Conservation (phyloP, 2,888 invertebrate genomes). For the Rhagium mordax region DNA sequence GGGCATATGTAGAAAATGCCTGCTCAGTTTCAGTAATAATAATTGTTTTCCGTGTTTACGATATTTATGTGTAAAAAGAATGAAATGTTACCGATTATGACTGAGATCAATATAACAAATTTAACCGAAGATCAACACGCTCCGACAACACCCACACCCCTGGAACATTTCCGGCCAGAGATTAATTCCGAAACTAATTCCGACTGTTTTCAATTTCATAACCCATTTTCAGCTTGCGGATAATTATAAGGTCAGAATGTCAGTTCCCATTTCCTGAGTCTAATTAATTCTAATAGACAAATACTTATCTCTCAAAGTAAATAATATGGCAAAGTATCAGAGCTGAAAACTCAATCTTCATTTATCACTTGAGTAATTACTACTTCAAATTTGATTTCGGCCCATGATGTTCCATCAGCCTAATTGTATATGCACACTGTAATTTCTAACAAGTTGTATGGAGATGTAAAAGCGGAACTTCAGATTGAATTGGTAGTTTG, state of each 20-base stretch:
- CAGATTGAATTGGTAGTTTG: too few relatives aligned
- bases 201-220: conserved; percentile 26
- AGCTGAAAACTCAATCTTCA: conserved; percentile 6
- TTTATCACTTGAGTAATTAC: conserved; percentile 21
- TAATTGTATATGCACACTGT: background rate
- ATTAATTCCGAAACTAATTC: conserved; percentile 22
- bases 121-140: too few relatives aligned
- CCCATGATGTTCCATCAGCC: background rate
- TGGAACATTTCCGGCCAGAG: background rate
- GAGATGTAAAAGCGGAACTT: background rate
- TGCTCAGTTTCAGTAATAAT: too few relatives aligned
- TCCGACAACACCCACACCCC: too few relatives aligned
- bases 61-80: too few relatives aligned
- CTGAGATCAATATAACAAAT: too few relatives aligned
- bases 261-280: conserved; percentile 1
- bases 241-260: conserved; percentile 19
- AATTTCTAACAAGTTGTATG: background rate
- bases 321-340: conserved; percentile 1
- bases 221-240: conserved; percentile 7
- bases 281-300: conserved; percentile 14
- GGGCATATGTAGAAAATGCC: too few relatives aligned
- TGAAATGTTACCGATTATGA: too few relatives aligned
- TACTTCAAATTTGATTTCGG: conserved; percentile 11
- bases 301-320: background rate
- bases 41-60: too few relatives aligned